phyloP scores from a whole-genome alignment of 2,113 vertebrate genomes.

The Salvelinus fontinalis region DNA sequence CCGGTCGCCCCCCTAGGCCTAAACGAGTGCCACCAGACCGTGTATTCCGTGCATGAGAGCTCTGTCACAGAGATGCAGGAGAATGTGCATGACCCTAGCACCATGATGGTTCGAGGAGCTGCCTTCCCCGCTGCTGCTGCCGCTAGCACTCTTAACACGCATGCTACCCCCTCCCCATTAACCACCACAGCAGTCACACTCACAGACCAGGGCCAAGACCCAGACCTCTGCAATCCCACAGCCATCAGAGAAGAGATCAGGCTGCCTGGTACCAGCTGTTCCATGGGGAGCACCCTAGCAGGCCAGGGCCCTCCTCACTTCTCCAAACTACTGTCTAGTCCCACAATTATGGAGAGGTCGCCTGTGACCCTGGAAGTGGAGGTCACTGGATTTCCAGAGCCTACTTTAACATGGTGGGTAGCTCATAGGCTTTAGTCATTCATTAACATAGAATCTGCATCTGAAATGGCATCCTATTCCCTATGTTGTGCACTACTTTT shows the following conservation, averaged over 20 bases:
- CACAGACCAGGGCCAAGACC: constrained; percentile 48
- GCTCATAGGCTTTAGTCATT: constrained; percentile 61
- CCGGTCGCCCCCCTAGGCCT: background rate
- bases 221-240: constrained; percentile 77
- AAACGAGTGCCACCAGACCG: constrained; percentile 51
- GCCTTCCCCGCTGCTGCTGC: constrained; percentile 6
- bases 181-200: constrained; percentile 53
- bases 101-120: constrained; percentile 48
- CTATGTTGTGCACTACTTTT: too few species aligned
- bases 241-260: constrained; percentile 82
- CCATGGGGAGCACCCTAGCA: constrained; percentile 71
- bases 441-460: too few species aligned
- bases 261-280: constrained; percentile 76
- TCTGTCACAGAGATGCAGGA: constrained; percentile 65
- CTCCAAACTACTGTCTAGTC: constrained; percentile 86
- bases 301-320: constrained; percentile 76
- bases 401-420: constrained; percentile 95
- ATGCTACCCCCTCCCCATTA: constrained; percentile 74
- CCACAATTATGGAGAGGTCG: constrained; percentile 87
- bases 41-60: constrained; percentile 64
- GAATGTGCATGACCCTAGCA: constrained; percentile 80
- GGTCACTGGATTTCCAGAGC: constrained; percentile 90
- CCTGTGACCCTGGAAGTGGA: constrained; percentile 95
- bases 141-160: constrained; percentile 70
- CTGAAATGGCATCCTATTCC: too few species aligned